A percentile compares a stretch with the other conserved stretches of the same genome.
Evolutionary conservation across 2,888 invertebrate species (phyloP).

Genomic region (Acanthosepion esculentum): DNA sequence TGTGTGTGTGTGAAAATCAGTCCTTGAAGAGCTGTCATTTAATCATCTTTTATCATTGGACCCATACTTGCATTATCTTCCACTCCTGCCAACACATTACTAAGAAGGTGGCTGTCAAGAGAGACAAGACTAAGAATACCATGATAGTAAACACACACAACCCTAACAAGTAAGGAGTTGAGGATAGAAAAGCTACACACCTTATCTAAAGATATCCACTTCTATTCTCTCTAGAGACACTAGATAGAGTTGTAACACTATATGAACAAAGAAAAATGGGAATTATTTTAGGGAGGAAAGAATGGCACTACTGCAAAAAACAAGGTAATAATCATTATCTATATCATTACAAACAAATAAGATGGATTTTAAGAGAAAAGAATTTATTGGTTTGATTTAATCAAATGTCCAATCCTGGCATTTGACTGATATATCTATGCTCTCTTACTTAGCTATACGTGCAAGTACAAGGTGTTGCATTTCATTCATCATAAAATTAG

Average conservation of each 20-base stretch:
- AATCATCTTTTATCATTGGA: no score
- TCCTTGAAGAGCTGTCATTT: no score
- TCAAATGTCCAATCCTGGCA: background rate
- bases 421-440: background rate
- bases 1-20: no score
- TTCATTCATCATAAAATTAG: background rate
- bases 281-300: background rate
- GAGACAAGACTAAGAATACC: background rate
- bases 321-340: background rate
- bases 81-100: background rate
- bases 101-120: background rate
- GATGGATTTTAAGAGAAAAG: background rate
- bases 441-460: background rate
- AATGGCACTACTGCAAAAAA: background rate
- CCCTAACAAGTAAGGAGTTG: background rate
- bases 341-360: background rate
- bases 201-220: background rate
- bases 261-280: background rate
- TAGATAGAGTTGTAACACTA: background rate
- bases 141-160: background rate
- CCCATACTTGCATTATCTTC: background rate
- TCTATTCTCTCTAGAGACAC: background rate
- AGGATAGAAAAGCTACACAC: background rate
- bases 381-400: background rate
- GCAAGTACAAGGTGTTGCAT: background rate